These are phyloP conservation scores for Oenanthe melanoleuca DNA, from an alignment of 2,113 vertebrate genomes.

Conservation along the genomic window DNA sequence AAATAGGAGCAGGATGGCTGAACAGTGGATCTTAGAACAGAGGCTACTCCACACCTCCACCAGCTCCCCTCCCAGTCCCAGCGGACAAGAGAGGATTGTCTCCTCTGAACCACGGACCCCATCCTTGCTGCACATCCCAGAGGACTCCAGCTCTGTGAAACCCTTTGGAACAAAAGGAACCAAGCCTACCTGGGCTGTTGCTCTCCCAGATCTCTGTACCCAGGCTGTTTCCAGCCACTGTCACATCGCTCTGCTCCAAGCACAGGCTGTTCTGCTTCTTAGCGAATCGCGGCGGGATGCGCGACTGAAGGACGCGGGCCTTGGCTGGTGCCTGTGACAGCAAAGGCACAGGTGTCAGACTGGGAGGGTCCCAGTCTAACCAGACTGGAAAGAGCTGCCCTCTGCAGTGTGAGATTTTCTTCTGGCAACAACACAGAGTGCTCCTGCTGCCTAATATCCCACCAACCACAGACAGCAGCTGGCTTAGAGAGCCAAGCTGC, in stretches of 20 bases:
- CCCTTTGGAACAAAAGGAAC: background rate
- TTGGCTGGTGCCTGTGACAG: conserved; percentile 83
- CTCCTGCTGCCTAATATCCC: background rate
- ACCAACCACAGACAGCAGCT: background rate
- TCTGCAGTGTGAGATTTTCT: background rate
- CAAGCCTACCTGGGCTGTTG: conserved; percentile 85
- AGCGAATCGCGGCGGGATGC: conserved; percentile 96
- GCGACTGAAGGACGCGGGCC: conserved; percentile 85
- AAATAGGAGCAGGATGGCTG: background rate
- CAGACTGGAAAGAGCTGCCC: background rate
- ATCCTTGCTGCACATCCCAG: background rate
- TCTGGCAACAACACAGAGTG: background rate
- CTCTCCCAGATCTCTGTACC: conserved; percentile 99
- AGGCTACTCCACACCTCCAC: background rate
- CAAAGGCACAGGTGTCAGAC: background rate
- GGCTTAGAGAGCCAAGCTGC: background rate
- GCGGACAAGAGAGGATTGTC: background rate
- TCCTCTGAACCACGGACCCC: accelerated
- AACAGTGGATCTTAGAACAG: background rate
- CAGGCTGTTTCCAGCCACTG: conserved; percentile 85
- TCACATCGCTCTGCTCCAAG: conserved; percentile 87
- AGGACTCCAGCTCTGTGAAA: background rate
- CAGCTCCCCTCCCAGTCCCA: background rate
- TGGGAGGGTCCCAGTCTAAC: background rate
- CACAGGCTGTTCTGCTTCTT: conserved; percentile 91